A percentile compares a stretch with the other conserved stretches of the same genome.
Evolutionary conservation across 2,797 vertebrate species (phyloP).

Genomic region (Silurus aristotelis): DNA sequence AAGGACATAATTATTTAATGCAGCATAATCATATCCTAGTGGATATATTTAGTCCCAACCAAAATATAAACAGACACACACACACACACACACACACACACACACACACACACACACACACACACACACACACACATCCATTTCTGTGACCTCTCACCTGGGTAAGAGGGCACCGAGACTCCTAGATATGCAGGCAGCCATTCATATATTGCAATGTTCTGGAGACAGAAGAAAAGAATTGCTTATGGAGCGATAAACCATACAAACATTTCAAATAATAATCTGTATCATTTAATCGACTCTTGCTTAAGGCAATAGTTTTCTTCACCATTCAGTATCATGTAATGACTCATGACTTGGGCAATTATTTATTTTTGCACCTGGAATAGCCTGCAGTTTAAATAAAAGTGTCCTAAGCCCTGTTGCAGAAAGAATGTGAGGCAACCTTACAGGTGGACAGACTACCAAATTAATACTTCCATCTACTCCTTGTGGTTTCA

Average conservation of each 20-base stretch:
- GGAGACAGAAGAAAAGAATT: slow-evolving; percentile 38
- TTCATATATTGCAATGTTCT: slow-evolving; percentile 91
- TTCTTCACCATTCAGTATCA: slow-evolving; percentile 20
- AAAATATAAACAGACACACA: slow-evolving; percentile 12
- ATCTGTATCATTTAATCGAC: neutral
- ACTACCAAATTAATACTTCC: slow-evolving; percentile 45
- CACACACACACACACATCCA: slow-evolving; percentile 47
- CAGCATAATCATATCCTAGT: neutral
- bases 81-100: slow-evolving; percentile 46
- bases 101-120: slow-evolving; percentile 30
- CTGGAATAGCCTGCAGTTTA: slow-evolving; percentile 29
- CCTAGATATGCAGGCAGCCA: slow-evolving; percentile 84
- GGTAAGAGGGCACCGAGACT: slow-evolving; percentile 69
- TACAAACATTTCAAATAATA: slow-evolving; percentile 14
- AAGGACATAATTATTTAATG: neutral
- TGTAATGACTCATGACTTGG: slow-evolving; percentile 24
- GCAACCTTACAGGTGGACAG: slow-evolving; percentile 37
- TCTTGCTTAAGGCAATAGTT: neutral
- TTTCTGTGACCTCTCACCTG: slow-evolving; percentile 72
- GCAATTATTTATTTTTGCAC: slow-evolving; percentile 18
- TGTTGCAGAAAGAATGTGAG: slow-evolving; percentile 42
- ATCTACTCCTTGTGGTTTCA: slow-evolving; percentile 37
- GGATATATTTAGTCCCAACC: neutral
- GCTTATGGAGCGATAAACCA: slow-evolving; percentile 22
- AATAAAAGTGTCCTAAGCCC: slow-evolving; percentile 38